Evolutionary conservation across 1,140 invertebrate genomes (phyloP).

Genomic region (Telenomus remus): DNA sequence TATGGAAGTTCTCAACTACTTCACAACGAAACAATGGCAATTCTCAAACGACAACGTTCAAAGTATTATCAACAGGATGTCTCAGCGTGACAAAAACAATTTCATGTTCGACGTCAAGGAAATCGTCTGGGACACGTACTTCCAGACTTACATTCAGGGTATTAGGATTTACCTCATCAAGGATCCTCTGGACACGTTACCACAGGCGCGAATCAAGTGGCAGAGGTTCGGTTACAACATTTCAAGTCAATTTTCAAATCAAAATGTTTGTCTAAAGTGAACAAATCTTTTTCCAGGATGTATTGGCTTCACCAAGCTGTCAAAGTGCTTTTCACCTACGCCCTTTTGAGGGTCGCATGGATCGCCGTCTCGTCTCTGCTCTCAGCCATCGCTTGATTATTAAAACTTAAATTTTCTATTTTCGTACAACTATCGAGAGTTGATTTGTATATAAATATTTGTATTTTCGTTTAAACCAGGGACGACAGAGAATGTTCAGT

Average conservation of each 20-base stretch:
- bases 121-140: constrained; percentile 78
- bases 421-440: too few species aligned
- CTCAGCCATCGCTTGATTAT: constrained; percentile 32
- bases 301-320: constrained; percentile 72
- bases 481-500: too few species aligned
- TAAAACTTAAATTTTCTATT: too few species aligned
- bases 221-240: constrained; percentile 66
- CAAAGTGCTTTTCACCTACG: constrained; percentile 67
- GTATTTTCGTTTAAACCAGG: too few species aligned
- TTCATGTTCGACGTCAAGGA: constrained; percentile 83
- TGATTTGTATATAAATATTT: too few species aligned
- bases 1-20: constrained; percentile 82
- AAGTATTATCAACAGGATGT: constrained; percentile 78
- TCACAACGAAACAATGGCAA: constrained; percentile 76
- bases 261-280: background rate
- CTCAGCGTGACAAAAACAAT: constrained; percentile 78
- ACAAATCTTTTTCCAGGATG: constrained; percentile 64
- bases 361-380: constrained; percentile 38
- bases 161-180: constrained; percentile 79
- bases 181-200: constrained; percentile 78
- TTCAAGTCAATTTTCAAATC: too few species aligned
- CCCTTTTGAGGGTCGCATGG: constrained; percentile 66
- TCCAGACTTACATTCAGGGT: constrained; percentile 77
- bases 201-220: constrained; percentile 74
- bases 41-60: constrained; percentile 78